Evolutionary conservation across 2,113 vertebrate species (phyloP), one percentile per base, ranked within the genome.

Genomic region (Alouatta palliata): DNA sequence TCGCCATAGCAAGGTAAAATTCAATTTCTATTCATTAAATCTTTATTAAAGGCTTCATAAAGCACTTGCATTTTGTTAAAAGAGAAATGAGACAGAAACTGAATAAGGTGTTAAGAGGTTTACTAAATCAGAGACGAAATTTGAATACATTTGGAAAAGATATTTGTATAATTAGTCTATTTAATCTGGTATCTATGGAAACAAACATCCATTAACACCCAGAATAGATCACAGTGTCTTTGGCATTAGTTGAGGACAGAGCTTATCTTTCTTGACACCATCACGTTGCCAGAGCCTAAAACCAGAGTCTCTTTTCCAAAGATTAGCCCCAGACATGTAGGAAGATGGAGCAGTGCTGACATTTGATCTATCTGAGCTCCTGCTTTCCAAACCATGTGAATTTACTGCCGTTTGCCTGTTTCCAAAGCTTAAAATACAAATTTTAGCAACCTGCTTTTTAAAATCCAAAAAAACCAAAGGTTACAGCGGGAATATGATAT

Each of bases 181-280:
- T 93, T 54, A 73, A 96, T 94, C 66, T 91, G 40, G 86, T 97
- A 79, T 94, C 97, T 96, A 95, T 95, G 82, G 95, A 90, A 95
- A 95, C 91, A 97, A 93, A 95, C 90, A 86, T 93, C 96, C 71
- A 93, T 94, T 90, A 80, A 92, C 66, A 75, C 32, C 85, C 64
- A 92, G 70, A 95, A 85, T 58, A 85, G n/a, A 96, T 58, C 43
- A 52, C 5, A 56, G 23, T 81, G 20, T 52, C 88, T 75, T 77
- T 27, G 5, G 23, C 35, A 52, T 91, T 81, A 81, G 58, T 54
- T 54, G 71, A 58, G 16, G 35, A 71, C 49, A 92, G 30, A 96
- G 23, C 45, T 23, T 17, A 13, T 87, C 54, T 92, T 85, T 79
- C 56, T 23, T 25, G 30, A 82, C 5, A 64, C 12, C 6, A 52